phyloP scores from a whole-genome alignment of 2,113 vertebrate species.

The Cryptomyrus ogoouensis region DNA sequence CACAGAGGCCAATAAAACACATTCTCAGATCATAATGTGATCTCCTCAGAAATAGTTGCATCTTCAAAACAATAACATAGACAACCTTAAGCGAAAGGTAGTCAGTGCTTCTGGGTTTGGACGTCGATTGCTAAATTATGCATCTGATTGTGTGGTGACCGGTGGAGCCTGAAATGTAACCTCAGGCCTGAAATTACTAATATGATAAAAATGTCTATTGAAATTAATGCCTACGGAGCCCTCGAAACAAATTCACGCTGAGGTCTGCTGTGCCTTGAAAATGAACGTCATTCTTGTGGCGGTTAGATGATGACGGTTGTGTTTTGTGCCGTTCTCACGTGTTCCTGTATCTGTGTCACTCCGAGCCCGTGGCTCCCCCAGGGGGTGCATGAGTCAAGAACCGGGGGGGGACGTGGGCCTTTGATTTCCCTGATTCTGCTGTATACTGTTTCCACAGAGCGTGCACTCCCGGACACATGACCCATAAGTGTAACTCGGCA shows the following conservation, averaged over 20 bases:
- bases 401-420: not conserved
- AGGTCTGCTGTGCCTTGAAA: not conserved
- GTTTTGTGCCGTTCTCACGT: not conserved
- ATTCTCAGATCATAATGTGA: not conserved
- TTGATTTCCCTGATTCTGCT: not conserved
- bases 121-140: not conserved
- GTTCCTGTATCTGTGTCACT: not conserved
- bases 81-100: not conserved
- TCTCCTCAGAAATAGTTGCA: not conserved
- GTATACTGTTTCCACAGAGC: not conserved
- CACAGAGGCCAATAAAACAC: not conserved
- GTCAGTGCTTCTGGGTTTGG: not conserved
- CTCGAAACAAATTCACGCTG: not conserved
- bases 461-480: not conserved
- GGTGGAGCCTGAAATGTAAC: not conserved
- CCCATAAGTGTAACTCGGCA: not conserved
- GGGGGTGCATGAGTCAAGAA: not conserved
- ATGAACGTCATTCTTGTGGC: not conserved
- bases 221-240: not conserved
- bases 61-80: not conserved
- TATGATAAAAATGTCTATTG: not conserved
- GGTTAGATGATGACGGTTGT: not conserved
- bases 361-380: not conserved
- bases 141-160: not conserved
- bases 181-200: not conserved